phyloP scores from a whole-genome alignment of 92 coral and sea anemone genomes.

The Anthopleura xanthogrammica region DNA sequence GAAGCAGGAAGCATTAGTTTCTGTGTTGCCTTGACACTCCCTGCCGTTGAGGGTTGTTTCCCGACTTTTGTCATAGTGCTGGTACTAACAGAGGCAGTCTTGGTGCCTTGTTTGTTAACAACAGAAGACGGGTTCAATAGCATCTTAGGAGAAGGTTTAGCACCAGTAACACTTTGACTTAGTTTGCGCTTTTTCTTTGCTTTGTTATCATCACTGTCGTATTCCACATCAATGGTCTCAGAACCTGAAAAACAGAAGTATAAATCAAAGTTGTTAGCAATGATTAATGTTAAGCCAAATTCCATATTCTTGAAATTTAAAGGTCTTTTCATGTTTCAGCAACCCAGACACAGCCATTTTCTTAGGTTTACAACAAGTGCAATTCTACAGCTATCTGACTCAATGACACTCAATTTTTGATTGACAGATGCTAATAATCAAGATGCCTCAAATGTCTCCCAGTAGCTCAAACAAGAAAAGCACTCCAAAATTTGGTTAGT shows the following conservation, averaged over 20 bases:
- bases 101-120: constrained; percentile 52
- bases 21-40: constrained; percentile 53
- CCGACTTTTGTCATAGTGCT: constrained; percentile 91
- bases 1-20: constrained; percentile 71
- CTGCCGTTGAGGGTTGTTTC: constrained; percentile 56
- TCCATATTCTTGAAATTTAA: too few relatives aligned
- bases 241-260: constrained; percentile 17
- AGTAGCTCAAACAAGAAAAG: too few relatives aligned
- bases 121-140: constrained; percentile 58
- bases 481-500: neutral
- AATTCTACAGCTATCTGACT: too few relatives aligned
- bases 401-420: too few relatives aligned
- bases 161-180: constrained; percentile 56
- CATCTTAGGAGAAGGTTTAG: constrained; percentile 73
- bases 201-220: constrained; percentile 70
- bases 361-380: too few relatives aligned
- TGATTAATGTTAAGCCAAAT: too few relatives aligned
- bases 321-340: neutral
- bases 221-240: constrained; percentile 60
- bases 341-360: too few relatives aligned
- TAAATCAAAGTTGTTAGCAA: too few relatives aligned
- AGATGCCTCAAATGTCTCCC: too few relatives aligned
- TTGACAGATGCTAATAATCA: too few relatives aligned
- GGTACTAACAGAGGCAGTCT: constrained; percentile 65
- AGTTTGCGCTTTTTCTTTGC: constrained; percentile 68